Conservation (phyloP, 2,888 invertebrate genomes). For the Leptinotarsa juncta region DNA sequence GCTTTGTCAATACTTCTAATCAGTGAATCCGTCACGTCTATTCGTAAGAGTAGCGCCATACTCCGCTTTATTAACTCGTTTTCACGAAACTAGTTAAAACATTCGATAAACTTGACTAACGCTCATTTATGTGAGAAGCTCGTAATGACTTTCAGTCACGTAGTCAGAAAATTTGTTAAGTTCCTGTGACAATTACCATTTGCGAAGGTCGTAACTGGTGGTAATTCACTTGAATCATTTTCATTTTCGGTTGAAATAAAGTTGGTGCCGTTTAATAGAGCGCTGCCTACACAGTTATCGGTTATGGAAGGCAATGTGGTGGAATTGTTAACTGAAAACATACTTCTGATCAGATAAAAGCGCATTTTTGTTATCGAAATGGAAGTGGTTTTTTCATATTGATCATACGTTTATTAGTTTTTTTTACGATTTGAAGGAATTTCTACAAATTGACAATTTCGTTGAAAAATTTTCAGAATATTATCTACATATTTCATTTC, state of each 20-base stretch:
- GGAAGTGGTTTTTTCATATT: neutral
- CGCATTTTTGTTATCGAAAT: neutral
- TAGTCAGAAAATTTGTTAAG: slow-evolving; percentile 36
- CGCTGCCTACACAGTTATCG: neutral
- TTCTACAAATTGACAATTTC: too few species aligned
- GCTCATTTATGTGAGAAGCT: slow-evolving; percentile 29
- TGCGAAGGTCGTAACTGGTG: slow-evolving; percentile 6
- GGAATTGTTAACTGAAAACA: neutral
- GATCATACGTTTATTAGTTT: too few species aligned
- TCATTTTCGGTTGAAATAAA: neutral
- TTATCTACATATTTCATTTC: too few species aligned
- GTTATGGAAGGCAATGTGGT: neutral
- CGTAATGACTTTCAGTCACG: slow-evolving; percentile 34
- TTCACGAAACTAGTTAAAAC: slow-evolving; percentile 24
- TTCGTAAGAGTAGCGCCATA: neutral
- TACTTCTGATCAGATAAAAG: neutral
- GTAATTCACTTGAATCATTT: slow-evolving; percentile 5
- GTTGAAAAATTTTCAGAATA: too few species aligned
- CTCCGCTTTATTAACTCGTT: slow-evolving; percentile 2
- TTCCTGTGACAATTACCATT: slow-evolving; percentile 36
- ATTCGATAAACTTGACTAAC: slow-evolving; percentile 33
- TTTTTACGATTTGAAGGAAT: too few species aligned
- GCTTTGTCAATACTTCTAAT: neutral
- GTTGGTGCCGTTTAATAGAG: neutral
- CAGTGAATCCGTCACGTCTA: neutral